Percentiles rank a stretch among this genome's conserved stretches.
phyloP scores from a whole-genome alignment of 2,113 vertebrate species.

The Sceloporus undulatus region DNA sequence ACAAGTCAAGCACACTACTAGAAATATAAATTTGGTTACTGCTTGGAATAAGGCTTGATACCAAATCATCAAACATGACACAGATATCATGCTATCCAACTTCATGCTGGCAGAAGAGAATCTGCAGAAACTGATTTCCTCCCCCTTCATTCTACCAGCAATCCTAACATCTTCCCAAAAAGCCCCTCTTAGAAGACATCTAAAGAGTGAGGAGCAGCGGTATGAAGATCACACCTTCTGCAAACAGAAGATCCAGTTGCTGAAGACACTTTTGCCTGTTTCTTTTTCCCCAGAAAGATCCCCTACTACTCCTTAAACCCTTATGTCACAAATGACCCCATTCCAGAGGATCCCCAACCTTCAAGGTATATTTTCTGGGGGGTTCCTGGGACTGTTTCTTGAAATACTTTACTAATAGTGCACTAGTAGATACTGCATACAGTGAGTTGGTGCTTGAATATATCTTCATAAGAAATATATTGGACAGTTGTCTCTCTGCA shows the following conservation, averaged over 20 bases:
- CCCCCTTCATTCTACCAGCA: background rate
- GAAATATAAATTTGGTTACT: constrained; percentile 19
- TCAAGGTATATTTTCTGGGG: background rate
- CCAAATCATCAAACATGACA: background rate
- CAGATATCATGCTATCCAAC: background rate
- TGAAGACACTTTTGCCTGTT: background rate
- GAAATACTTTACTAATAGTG: background rate
- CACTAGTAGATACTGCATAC: background rate
- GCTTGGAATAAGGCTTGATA: background rate
- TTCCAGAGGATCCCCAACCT: background rate
- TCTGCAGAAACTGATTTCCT: background rate
- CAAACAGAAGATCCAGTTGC: no score
- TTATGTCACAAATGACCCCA: no score
- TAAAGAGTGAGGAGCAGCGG: background rate
- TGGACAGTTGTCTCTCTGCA: no score
- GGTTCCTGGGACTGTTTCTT: background rate
- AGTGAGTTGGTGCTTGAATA: background rate
- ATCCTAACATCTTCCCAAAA: background rate
- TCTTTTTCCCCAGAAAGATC: background rate
- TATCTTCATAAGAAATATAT: background rate
- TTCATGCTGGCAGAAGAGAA: background rate
- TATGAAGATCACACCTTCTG: background rate
- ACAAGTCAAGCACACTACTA: background rate
- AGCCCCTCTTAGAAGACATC: background rate
- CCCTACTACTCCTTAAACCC: background rate